Base-by-base conservation (phyloP, 2,113 vertebrate genomes). In the Lepus americanus region DNA sequence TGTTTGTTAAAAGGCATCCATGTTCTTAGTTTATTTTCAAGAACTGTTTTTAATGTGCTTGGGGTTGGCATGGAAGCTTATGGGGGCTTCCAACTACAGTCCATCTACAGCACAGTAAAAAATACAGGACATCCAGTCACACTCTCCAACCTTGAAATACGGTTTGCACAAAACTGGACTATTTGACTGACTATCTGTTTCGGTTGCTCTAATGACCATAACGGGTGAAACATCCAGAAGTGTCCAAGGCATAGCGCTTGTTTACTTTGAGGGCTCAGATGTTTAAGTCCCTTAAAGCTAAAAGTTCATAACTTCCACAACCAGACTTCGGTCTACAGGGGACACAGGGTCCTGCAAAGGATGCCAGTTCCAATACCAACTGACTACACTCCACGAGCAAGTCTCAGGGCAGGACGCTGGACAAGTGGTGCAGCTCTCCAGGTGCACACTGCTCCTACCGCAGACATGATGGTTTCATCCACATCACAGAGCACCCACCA, bases 321-420 rank as follows among this genome's bases (percentile, higher is more conserved):
- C 3, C 59, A 27, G 31, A n/a, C 2, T 44, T 31, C 23, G 29
- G 83, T 16, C 59, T n/a, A 29, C 13, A 0, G 16, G 12, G 9
- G 49, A 51, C 44, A 44, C 44, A 44, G 44, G 44, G 44, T 44
- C 44, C 44, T 12, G 44, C 9, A 39, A 22, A 59, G 49, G 33
- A 31, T 31, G 27, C 17, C 0, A 53, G 55, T 9, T 6, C 29
- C 39, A n/a, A 7, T 2, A 29, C 36, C 12, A 23, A 49, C 6
- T 6, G 0, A 22, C 4, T 14, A 16, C 7, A 9, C 13, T 27
- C 0, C 0, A 10, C 22, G 3, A 20, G 29, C 8, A 44, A 44
- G 44, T 44, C 44, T 44, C 44, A 44, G 44, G 44, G 44, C 3
- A 3, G 44, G 29, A 1, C 9, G 17, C 14, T 29, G 39, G 29